These are phyloP conservation scores for Arenicola marina DNA, from an alignment of 2,888 invertebrate genomes.

Conservation along the genomic window DNA sequence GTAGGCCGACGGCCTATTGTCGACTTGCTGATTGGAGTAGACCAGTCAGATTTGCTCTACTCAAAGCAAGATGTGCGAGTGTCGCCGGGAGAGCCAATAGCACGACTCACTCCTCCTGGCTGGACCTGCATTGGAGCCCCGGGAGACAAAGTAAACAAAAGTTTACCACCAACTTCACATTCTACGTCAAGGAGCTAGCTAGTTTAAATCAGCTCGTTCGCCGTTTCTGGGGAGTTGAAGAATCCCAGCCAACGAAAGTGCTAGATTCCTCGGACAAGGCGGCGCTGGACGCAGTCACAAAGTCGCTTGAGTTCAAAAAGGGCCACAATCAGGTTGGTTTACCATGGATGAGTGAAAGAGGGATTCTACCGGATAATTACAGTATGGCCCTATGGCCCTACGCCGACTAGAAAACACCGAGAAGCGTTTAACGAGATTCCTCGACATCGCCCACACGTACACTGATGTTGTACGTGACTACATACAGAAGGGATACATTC, in stretches of 20 bases:
- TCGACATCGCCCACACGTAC: conserved; percentile 16
- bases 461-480: conserved; percentile 19
- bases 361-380: conserved; percentile 15
- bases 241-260: not conserved
- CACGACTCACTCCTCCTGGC: conserved; percentile 20
- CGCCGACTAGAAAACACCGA: conserved; percentile 20
- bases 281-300: not conserved
- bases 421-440: conserved; percentile 16
- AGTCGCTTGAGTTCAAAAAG: not conserved
- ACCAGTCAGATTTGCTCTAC: conserved; percentile 21
- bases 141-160: not conserved
- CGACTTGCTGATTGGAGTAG: conserved; percentile 30
- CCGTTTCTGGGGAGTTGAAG: not conserved
- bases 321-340: conserved; percentile 16
- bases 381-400: conserved; percentile 19
- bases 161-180: not conserved
- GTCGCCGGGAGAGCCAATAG: conserved; percentile 26
- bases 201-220: not conserved
- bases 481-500: conserved; percentile 25
- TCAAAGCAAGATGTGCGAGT: conserved; percentile 19
- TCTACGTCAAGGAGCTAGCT: not conserved
- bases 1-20: not conserved
- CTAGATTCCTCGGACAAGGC: not conserved
- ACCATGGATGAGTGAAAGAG: conserved; percentile 18
- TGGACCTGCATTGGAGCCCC: conserved; percentile 35